Conservation (phyloP, 2,113 vertebrate species). For the Barbus barbus region DNA sequence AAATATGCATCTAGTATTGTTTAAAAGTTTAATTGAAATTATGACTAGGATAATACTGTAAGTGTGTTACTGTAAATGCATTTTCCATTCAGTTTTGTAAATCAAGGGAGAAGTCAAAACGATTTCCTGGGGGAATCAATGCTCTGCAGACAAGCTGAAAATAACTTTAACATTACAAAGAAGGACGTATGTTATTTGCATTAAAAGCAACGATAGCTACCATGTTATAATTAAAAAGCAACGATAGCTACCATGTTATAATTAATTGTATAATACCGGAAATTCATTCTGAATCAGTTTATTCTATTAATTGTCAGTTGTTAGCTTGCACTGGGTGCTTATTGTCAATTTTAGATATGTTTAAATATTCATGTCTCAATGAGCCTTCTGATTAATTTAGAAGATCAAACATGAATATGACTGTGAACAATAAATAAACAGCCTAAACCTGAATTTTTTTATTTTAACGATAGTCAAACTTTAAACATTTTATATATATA, state of each 20-base stretch:
- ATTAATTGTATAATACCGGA: neutral
- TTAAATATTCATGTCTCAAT: neutral
- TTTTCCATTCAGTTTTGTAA: neutral
- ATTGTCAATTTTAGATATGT: neutral
- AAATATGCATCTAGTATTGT: neutral
- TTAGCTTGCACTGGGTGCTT: neutral
- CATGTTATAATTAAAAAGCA: neutral
- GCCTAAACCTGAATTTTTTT: neutral
- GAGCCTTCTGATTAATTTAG: neutral
- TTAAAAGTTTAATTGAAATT: neutral
- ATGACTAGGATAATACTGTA: neutral
- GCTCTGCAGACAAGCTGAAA: neutral
- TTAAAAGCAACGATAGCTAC: neutral
- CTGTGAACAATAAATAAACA: neutral
- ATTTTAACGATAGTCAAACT: neutral
- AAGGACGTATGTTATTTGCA: neutral
- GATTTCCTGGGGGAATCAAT: neutral
- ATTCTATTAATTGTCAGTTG: conserved; percentile 1
- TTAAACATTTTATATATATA: neutral
- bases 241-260: no score
- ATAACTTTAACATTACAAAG: neutral
- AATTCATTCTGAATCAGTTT: neutral
- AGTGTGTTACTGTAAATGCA: neutral
- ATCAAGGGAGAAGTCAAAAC: neutral
- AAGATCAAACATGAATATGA: neutral